These are phyloP conservation scores for Phallusia fumigata DNA, from an alignment of 23 tunicate genomes.

Conservation along the genomic window DNA sequence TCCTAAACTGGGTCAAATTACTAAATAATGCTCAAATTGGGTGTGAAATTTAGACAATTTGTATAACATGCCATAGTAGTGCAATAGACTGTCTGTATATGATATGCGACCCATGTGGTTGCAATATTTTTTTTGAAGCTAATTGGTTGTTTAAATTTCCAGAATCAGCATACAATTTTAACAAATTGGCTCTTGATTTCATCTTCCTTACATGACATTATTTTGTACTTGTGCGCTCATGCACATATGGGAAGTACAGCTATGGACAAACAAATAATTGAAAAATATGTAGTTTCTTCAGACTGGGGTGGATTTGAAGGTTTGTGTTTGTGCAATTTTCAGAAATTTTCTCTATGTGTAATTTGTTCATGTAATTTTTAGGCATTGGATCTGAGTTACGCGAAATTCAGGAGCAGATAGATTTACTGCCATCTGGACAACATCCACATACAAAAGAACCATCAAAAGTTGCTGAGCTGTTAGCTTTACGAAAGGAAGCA, in stretches of 20 bases:
- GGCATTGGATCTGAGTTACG: conserved; percentile 67
- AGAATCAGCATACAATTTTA: conserved; percentile 61
- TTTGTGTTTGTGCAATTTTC: background rate
- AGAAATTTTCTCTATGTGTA: background rate
- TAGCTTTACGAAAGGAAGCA: conserved; percentile 42
- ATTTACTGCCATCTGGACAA: conserved; percentile 37
- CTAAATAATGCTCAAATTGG: too few species aligned
- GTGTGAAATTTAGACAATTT: too few species aligned
- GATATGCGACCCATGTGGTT: too few species aligned
- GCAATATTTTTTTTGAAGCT: too few species aligned
- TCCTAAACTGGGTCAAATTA: too few species aligned
- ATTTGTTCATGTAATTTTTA: background rate
- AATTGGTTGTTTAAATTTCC: background rate
- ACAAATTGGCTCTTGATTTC: conserved; percentile 62
- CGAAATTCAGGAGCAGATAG: conserved; percentile 80
- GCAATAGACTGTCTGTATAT: too few species aligned
- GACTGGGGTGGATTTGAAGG: conserved; percentile 96
- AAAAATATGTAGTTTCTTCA: conserved; percentile 37
- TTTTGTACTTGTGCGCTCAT: conserved; percentile 62
- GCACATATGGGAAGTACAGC: conserved; percentile 61
- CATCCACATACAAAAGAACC: conserved; percentile 56
- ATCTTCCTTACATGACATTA: conserved; percentile 81
- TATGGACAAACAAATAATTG: conserved; percentile 28
- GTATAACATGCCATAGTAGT: too few species aligned
- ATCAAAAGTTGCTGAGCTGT: conserved; percentile 63